Evolutionary conservation across 2,113 vertebrate genomes (phyloP).

Genomic region (Thunnus thynnus): DNA sequence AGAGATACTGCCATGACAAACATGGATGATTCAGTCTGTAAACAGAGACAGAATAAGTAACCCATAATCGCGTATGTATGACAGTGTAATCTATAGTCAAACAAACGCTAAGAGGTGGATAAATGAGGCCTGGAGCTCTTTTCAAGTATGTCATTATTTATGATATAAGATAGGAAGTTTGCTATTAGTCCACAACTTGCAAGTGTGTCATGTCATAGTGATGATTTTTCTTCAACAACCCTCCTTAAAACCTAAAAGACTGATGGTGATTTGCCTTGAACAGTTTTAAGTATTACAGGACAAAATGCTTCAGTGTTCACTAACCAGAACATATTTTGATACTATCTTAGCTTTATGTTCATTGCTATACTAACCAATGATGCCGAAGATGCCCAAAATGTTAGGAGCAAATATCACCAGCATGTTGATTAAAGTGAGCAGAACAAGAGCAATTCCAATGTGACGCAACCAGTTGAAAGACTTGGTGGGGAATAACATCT

Average conservation of each 20-base stretch:
- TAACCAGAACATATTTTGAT: not conserved
- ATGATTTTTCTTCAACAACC: not conserved
- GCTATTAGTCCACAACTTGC: not conserved
- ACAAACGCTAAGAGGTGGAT: not conserved
- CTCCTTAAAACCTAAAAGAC: not conserved
- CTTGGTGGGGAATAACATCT: slow-evolving; percentile 93
- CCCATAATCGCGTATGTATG: not conserved
- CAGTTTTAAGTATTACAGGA: not conserved
- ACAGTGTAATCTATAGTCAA: not conserved
- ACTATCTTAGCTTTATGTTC: not conserved
- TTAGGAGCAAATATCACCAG: slow-evolving; percentile 98
- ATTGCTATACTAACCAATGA: slow-evolving; percentile 90
- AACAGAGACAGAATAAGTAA: slow-evolving; percentile 52
- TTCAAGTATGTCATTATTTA: not conserved
- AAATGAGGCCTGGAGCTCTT: not conserved
- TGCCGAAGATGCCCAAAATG: slow-evolving; percentile 96
- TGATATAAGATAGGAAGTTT: not conserved
- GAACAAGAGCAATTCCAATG: slow-evolving; percentile 84
- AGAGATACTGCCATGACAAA: slow-evolving; percentile 19
- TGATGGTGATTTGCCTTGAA: too few species aligned
- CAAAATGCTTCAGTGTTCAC: not conserved
- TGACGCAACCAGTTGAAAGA: slow-evolving; percentile 96
- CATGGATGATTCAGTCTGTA: not conserved
- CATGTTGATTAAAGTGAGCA: slow-evolving; percentile 93
- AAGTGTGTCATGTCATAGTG: not conserved